Evolutionary conservation across 2,888 invertebrate genomes (phyloP).

Genomic region (Laspeyria flexula): DNA sequence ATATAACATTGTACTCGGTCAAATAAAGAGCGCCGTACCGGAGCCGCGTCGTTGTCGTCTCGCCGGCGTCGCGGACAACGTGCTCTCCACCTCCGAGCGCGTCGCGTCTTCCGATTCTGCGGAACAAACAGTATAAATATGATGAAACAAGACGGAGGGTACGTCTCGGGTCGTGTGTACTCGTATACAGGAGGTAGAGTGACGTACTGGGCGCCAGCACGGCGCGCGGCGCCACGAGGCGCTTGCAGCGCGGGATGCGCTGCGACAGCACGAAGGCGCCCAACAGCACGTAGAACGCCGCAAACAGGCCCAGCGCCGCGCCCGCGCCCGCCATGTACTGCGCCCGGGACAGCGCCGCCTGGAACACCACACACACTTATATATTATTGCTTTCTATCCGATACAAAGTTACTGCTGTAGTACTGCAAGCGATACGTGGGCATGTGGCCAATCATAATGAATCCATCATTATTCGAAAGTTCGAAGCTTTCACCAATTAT

Average conservation of each 20-base stretch:
- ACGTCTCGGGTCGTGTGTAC: no score
- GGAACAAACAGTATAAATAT: not conserved
- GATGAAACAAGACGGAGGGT: not conserved
- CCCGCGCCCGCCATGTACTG: conserved; percentile 65
- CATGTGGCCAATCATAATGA: no score
- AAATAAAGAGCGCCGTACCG: conserved; percentile 34
- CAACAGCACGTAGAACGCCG: conserved; percentile 66
- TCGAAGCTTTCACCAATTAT: no score
- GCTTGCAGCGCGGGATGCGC: conserved; percentile 63
- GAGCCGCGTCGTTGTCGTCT: conserved; percentile 58
- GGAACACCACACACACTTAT: conserved; percentile 18
- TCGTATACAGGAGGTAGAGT: not conserved
- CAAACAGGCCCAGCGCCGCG: conserved; percentile 61
- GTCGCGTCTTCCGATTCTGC: conserved; percentile 27
- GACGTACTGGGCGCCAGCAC: conserved; percentile 51
- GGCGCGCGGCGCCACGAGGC: conserved; percentile 60
- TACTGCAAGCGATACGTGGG: no score
- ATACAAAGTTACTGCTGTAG: no score
- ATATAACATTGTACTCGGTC: not conserved
- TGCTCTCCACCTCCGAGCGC: conserved; percentile 32
- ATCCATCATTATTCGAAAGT: no score
- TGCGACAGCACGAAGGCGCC: conserved; percentile 68
- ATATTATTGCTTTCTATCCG: not conserved
- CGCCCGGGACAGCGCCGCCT: conserved; percentile 64
- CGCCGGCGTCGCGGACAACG: conserved; percentile 27